A percentile compares a stretch with the other conserved stretches of the same genome.
phyloP scores from a whole-genome alignment of 23 tunicate species.

The Corella eumyota region DNA sequence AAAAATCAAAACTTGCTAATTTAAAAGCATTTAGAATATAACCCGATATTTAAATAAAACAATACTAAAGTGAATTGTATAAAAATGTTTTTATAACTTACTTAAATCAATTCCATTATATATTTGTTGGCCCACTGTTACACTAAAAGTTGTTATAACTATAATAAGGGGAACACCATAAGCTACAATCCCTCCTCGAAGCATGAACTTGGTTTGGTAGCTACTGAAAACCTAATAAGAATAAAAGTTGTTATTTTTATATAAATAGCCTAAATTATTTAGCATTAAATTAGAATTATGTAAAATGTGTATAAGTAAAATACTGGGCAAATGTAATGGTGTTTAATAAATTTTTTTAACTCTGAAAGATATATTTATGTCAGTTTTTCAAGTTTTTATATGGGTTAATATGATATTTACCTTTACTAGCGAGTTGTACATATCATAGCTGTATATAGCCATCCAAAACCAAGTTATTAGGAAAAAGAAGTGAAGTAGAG shows the following conservation, averaged over 20 bases:
- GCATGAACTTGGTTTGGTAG: background rate
- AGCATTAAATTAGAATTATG: too few relatives aligned
- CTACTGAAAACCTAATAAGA: slow-evolving; percentile 9
- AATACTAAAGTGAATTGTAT: too few relatives aligned
- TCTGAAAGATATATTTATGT: background rate
- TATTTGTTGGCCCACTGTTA: slow-evolving; percentile 1
- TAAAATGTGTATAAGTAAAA: too few relatives aligned
- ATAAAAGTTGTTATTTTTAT: too few relatives aligned
- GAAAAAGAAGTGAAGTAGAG: slow-evolving; percentile 32
- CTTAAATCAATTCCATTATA: too few relatives aligned
- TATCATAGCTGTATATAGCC: slow-evolving; percentile 35
- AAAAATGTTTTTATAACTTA: too few relatives aligned
- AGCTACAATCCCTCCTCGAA: background rate
- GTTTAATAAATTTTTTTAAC: background rate
- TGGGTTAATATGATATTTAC: background rate
- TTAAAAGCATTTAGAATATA: too few relatives aligned
- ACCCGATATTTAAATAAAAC: too few relatives aligned
- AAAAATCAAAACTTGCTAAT: too few relatives aligned
- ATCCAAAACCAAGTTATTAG: slow-evolving; percentile 37
- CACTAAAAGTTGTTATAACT: background rate
- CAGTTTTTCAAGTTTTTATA: background rate
- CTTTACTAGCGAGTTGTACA: slow-evolving; percentile 35
- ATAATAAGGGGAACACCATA: slow-evolving; percentile 1
- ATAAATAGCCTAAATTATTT: too few relatives aligned
- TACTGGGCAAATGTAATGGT: background rate